Evolutionary conservation across 2,113 vertebrate genomes (phyloP), one percentile per base, ranked within the genome.

Genomic region (Oryzias javanicus): DNA sequence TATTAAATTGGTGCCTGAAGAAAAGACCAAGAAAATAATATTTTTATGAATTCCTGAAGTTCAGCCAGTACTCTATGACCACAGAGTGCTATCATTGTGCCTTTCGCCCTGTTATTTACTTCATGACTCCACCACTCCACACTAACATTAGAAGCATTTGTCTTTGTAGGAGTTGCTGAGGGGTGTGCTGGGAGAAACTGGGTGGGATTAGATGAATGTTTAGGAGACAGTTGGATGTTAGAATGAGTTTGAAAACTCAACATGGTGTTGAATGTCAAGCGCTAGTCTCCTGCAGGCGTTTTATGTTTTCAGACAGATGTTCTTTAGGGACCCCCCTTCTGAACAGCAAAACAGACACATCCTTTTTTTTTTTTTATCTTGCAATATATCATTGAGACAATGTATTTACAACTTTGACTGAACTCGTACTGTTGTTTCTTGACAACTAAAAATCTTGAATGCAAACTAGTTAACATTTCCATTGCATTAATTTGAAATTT

Each of bases 151-250:
- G 73, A 65, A 71, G 67, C 67, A 59, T 77, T 80, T 80, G 83
- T 86, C 83, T 85, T 52, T 62, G 76, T 80, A 64, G 78, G 65
- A 46, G 6, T 72, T 68, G 74, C 88, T 19, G 29, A 77, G 56
- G 78, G 81, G 57, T 42, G 3, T 68, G 61, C 58, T 83, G 65
- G 68, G 68, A 72, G 74, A 81, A 74, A 87, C 81, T 58, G 58
- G 72, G 72, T 81, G 72, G 83, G 83, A 89, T 89, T 89, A 87
- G 80, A 60, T 61, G 63, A 40, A 78, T 80, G 79, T 79, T 72
- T 67, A 59, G 70, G 61, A 84, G 80, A 67, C 74, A 70, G 70
- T 79, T 75, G 71, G 55, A 77, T 67, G 83, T 83, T 76, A 79
- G 69, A 67, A 73, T 45, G 70, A 61, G 35, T 66, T 84, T 60